Percentiles rank a stretch among this genome's conserved stretches.
Conservation (phyloP, 2,797 vertebrate genomes). For the Ammospiza maritima region DNA sequence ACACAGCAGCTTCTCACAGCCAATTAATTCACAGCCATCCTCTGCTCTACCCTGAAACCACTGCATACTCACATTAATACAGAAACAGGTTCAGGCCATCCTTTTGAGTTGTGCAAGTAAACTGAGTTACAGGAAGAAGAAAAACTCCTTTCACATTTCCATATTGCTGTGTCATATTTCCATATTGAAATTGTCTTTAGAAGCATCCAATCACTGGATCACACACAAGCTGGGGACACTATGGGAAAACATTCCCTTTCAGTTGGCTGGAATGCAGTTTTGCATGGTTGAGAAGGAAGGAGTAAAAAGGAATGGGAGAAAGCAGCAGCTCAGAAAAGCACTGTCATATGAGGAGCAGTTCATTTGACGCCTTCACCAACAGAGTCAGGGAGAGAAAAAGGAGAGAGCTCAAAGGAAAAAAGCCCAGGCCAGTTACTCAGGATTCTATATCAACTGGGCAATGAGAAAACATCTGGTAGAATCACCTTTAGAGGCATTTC, state of each 20-base stretch:
- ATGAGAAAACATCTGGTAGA: neutral
- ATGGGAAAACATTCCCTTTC: neutral
- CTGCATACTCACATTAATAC: neutral
- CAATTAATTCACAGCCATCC: neutral
- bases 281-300: neutral
- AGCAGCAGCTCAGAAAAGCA: neutral
- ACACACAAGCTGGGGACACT: neutral
- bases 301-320: neutral
- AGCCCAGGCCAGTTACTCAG: neutral
- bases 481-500: neutral
- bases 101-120: neutral
- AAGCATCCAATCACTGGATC: neutral
- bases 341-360: neutral
- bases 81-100: neutral
- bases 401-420: neutral
- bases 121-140: neutral
- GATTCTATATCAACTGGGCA: rapidly evolving
- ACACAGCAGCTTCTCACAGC: neutral
- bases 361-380: neutral
- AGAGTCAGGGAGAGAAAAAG: neutral
- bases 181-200: too few relatives aligned
- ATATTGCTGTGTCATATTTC: neutral
- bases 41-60: neutral
- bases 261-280: neutral
- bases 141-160: neutral